Base-by-base conservation (phyloP, 2,113 vertebrate genomes). In the Ploceus nigricollis region DNA sequence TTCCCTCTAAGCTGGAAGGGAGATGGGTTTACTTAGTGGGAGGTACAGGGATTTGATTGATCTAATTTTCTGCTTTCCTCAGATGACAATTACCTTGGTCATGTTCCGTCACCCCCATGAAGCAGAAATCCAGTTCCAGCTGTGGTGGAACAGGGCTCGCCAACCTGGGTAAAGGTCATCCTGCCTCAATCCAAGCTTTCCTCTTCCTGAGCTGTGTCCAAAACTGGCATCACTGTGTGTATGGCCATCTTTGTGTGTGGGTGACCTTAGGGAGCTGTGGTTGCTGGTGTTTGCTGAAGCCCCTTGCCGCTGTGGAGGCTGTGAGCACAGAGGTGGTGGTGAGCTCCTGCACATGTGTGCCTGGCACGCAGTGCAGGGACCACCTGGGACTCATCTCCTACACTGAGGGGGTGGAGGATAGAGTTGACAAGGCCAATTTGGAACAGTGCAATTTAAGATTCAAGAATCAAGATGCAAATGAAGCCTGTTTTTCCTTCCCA, bases 381-480 rank as follows among this genome's bases (percentile, higher is more conserved):
- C 80, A 30, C 93, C 60, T 87, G 93, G 91, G 69, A 79, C 73
- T 79, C 11, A 4, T 92, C 89, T 93, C 70, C 83, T 89, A 48
- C 87, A 53, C 65, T 0, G 12, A 73, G 83, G 77, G 73, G 80
- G 91, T 19, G 72, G 89, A 91, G 87, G 63, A 71, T 31, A 71
- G 89, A 94, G 71, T 80, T 88, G 71, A 93, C 35, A 37, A 50
- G 92, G 90, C 90, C 76, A 27, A 60, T 95, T 91, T 88, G 82
- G 64, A 95, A 3, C 51, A 14, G 39, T 16, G 51, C 60, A 44
- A 56, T 93, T 91, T 86, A 81, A 88, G 89, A 79, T 73, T 88
- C 39, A 89, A 78, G 45, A 81, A 75, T 28, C 51, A 19, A 39
- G 77, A 84, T 88, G 85, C 75, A 92, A 81, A 92, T 81, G 39